Evolutionary conservation across 1,140 invertebrate genomes (phyloP), one percentile per base, ranked within the genome.

Genomic region (Drosophila burlai): DNA sequence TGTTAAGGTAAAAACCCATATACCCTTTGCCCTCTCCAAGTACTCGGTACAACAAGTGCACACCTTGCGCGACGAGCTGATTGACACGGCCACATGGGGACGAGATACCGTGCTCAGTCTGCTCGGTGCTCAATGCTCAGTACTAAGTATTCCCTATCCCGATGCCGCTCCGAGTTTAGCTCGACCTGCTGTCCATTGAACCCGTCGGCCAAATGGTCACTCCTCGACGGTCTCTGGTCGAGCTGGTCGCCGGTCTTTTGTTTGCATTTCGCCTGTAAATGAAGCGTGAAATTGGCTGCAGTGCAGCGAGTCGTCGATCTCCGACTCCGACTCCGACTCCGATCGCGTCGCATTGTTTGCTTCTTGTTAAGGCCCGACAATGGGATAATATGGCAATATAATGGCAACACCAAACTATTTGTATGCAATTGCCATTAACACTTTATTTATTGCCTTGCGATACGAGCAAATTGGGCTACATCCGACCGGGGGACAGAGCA

Each of bases 261-360:
- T 90, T 89, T 89, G 85, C 85, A 90, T 90, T 90, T 85, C 65
- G 85, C 52, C 68, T 76, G 71, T 82, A 90, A 92, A 92, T 92
- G 90, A 92, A 92, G 90, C 90, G 85, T 92, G 90, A 92, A 92
- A 92, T 92, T 92, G 83, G 80, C 85, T 84, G 75, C 67, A 90
- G 69, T 91, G 82, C 82, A 92, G 76, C 81, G 54, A 68, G 74
- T 83, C 59, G 54, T 86, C 79, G 50, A 67, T 43, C 76, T 64
- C 31, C 72, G 57, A 75, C 49, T 31, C 26, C 21, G 16, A 71
- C 38, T 73, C 46, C 36, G 52, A 71, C 66, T 69, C 45, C 16
- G 66, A 69, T 66, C 42, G 80, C 84, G 81, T 89, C 66, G 85
- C 85, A 89, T 89, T 89, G 84, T 89, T 89, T 89, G 81, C 84